Conservation (phyloP, 2,113 vertebrate genomes). For the Hippocampus mohnikei region DNA sequence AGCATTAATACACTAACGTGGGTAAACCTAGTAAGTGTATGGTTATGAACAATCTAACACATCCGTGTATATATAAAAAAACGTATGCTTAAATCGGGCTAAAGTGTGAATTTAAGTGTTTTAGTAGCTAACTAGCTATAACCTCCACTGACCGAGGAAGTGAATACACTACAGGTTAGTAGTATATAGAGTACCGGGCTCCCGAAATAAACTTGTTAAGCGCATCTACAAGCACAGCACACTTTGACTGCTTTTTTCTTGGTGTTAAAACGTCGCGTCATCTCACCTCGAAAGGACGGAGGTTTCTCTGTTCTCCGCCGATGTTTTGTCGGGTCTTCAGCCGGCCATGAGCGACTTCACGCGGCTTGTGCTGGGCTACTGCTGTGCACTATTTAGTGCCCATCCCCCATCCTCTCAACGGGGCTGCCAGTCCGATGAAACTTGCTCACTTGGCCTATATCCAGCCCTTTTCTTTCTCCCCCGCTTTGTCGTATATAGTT, state of each 20-base stretch:
- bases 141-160: neutral
- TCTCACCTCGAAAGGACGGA: slow-evolving; percentile 41
- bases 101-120: neutral
- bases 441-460: slow-evolving; percentile 36
- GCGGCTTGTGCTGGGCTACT: slow-evolving; percentile 54
- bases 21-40: neutral
- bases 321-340: slow-evolving; percentile 48
- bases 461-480: slow-evolving; percentile 16
- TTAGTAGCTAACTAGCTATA: neutral
- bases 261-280: neutral
- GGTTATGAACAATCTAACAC: neutral
- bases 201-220: neutral
- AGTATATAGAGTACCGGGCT: neutral
- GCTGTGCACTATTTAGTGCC: slow-evolving; percentile 39
- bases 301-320: slow-evolving; percentile 41
- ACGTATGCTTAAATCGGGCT: neutral
- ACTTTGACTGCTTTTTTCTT: neutral
- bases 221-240: too few species aligned
- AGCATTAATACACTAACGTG: neutral
- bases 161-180: neutral
- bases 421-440: slow-evolving; percentile 40
- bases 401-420: slow-evolving; percentile 58
- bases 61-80: neutral
- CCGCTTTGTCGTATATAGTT: slow-evolving; percentile 21
- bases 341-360: slow-evolving; percentile 56